These are phyloP conservation scores for Acanthurus lineatus DNA, from an alignment of 2,797 vertebrate species.

Conservation along the genomic window DNA sequence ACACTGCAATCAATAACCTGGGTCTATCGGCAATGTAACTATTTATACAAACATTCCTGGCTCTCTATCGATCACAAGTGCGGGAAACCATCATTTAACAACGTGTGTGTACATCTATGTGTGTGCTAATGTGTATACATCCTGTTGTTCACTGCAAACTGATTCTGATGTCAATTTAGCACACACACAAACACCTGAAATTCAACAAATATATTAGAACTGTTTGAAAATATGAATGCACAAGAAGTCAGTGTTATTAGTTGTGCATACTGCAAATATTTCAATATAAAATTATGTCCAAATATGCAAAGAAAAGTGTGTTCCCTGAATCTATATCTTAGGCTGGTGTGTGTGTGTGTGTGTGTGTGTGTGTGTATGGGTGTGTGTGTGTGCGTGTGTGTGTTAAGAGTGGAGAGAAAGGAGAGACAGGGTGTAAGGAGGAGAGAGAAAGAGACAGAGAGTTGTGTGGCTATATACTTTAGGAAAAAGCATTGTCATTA, in stretches of 20 bases:
- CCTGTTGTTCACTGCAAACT: constrained; percentile 64
- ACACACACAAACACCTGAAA: constrained; percentile 36
- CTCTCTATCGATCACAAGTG: constrained; percentile 82
- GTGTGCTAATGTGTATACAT: constrained; percentile 59
- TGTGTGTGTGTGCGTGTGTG: constrained; percentile 49
- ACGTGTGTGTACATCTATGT: constrained; percentile 57
- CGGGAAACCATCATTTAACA: constrained; percentile 85
- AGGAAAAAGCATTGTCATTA: constrained; percentile 49
- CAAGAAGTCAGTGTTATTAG: background rate
- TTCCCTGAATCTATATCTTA: constrained; percentile 6
- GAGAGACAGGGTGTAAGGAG: constrained; percentile 52
- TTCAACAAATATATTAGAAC: constrained; percentile 3
- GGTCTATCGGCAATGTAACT: constrained; percentile 85
- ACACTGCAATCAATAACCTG: constrained; percentile 84
- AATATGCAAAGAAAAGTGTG: constrained; percentile 32
- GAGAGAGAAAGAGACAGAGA: constrained; percentile 56
- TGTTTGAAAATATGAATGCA: background rate
- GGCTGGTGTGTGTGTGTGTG: constrained; percentile 46
- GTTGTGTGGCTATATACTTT: constrained; percentile 63
- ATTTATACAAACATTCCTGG: constrained; percentile 87
- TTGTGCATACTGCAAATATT: background rate
- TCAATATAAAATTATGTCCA: constrained; percentile 8
- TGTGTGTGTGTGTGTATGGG: constrained; percentile 53
- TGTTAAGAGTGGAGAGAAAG: constrained; percentile 53
- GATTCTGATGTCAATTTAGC: constrained; percentile 66